Conservation (phyloP, 2,888 invertebrate genomes). For the Chrysomela aeneicollis region DNA sequence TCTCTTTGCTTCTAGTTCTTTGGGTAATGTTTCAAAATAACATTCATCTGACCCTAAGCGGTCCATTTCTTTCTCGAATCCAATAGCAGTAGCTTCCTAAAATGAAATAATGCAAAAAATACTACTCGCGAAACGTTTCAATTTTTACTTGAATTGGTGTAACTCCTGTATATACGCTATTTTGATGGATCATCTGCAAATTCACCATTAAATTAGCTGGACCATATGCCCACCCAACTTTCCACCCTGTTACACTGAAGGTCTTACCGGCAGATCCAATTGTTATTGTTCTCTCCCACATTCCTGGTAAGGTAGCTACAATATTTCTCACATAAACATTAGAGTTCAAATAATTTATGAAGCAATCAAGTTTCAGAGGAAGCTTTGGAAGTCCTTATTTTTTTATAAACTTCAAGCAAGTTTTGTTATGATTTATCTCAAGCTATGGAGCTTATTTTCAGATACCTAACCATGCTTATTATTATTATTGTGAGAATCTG, state of each 20-base stretch:
- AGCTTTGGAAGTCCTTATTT: no score
- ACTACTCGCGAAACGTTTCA: not conserved
- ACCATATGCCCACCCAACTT: conserved; percentile 95
- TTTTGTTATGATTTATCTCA: no score
- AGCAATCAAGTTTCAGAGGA: not conserved
- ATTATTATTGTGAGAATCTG: not conserved
- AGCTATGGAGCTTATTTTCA: no score
- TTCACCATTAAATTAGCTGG: conserved; percentile 82
- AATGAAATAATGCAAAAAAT: conserved; percentile 37
- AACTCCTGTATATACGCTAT: conserved; percentile 89
- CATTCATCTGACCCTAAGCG: conserved; percentile 77
- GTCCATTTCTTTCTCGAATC: conserved; percentile 85
- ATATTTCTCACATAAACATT: not conserved
- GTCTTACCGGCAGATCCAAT: conserved; percentile 98
- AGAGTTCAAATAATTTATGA: not conserved
- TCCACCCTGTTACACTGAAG: conserved; percentile 98
- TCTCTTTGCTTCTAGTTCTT: conserved; percentile 78
- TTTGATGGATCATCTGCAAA: conserved; percentile 91
- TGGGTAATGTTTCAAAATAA: conserved; percentile 80
- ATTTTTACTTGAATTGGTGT: conserved; percentile 80
- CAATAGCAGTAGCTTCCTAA: conserved; percentile 89
- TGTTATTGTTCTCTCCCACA: conserved; percentile 98
- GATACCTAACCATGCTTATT: no score
- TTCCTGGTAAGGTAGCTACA: conserved; percentile 87
- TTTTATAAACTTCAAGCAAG: no score